A percentile compares a stretch with the other conserved stretches of the same genome.
Conservation (phyloP, 2,797 vertebrate genomes). For the Hydrocynus forskahlii region DNA sequence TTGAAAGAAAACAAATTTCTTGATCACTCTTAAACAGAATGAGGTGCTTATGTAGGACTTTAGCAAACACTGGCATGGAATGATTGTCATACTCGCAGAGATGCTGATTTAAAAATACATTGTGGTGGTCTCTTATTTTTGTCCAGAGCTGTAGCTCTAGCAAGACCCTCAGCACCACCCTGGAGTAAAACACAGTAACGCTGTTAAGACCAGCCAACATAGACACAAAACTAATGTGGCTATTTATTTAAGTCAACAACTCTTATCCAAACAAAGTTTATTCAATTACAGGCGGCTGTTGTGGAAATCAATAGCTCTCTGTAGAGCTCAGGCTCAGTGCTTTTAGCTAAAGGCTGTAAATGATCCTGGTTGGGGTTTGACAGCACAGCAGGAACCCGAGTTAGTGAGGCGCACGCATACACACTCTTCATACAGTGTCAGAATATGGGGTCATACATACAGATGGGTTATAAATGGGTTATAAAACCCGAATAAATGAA, state of each 20-base stretch:
- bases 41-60: no score
- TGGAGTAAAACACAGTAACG: neutral
- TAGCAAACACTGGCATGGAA: no score
- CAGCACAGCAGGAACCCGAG: neutral
- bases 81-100: no score
- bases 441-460: constrained; percentile 19
- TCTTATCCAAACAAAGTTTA: constrained; percentile 28
- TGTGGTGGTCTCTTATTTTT: no score
- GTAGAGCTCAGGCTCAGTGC: neutral
- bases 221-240: neutral
- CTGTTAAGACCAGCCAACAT: constrained; percentile 8
- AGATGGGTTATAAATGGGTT: neutral
- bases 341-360: neutral
- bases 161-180: neutral
- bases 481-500: no score
- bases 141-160: neutral
- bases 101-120: no score
- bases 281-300: constrained; percentile 26
- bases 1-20: no score
- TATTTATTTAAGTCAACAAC: constrained; percentile 15
- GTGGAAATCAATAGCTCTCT: constrained; percentile 7
- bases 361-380: constrained; percentile 24
- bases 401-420: constrained; percentile 9
- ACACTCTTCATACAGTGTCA: neutral
- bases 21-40: no score